These are phyloP conservation scores for Drosophila gaucha DNA, from an alignment of 2,888 invertebrate genomes.

Conservation along the genomic window DNA sequence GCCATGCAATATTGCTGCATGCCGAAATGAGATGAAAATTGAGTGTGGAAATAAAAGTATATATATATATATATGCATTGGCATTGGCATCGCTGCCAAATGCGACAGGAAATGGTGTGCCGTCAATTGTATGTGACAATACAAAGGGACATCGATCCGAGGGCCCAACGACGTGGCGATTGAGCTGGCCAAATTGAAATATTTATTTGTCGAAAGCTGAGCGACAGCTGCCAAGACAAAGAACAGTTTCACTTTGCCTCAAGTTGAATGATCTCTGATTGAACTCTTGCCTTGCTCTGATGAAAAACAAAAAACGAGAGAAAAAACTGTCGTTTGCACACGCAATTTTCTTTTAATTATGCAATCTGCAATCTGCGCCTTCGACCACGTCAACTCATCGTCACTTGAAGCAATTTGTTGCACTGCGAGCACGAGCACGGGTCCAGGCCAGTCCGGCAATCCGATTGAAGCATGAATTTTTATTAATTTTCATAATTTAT, in stretches of 20 bases:
- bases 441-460: neutral
- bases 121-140: conserved; percentile 30
- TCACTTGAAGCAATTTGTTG: conserved; percentile 55
- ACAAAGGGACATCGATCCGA: conserved; percentile 30
- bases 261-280: conserved; percentile 13
- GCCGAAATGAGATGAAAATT: conserved; percentile 36
- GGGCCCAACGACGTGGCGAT: neutral
- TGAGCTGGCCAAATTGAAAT: conserved; percentile 41
- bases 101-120: conserved; percentile 25
- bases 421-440: conserved; percentile 27
- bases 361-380: conserved; percentile 55
- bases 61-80: neutral
- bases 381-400: conserved; percentile 63
- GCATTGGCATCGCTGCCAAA: conserved; percentile 17
- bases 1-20: conserved; percentile 19
- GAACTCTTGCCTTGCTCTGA: too few relatives aligned
- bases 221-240: conserved; percentile 33
- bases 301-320: neutral
- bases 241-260: conserved; percentile 13
- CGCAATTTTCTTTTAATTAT: conserved; percentile 66
- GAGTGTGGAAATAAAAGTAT: conserved; percentile 32
- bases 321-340: conserved; percentile 42
- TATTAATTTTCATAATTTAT: conserved; percentile 80
- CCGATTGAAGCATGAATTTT: conserved; percentile 59
- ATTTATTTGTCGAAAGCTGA: conserved; percentile 47